These are phyloP conservation scores for Bibio marci DNA, from an alignment of 2,888 invertebrate species.

Conservation along the genomic window DNA sequence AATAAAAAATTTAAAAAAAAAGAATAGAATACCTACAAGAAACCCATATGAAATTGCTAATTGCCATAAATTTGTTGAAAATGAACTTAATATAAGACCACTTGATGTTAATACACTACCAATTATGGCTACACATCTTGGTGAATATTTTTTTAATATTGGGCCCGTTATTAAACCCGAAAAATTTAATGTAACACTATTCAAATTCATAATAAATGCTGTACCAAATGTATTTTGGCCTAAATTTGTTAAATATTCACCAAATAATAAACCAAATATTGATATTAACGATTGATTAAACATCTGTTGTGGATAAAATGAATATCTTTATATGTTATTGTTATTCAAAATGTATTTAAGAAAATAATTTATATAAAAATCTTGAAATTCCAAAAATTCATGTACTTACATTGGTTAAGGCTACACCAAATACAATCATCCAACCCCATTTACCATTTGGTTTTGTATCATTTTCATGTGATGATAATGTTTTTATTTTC, in stretches of 20 bases:
- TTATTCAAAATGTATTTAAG: not conserved
- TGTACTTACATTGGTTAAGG: conserved; percentile 44
- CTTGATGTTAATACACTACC: conserved; percentile 35
- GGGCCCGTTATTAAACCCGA: conserved; percentile 52
- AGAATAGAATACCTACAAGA: conserved; percentile 28
- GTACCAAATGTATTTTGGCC: conserved; percentile 47
- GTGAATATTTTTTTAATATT: conserved; percentile 37
- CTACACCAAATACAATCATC: conserved; percentile 48
- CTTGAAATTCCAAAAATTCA: too few relatives aligned
- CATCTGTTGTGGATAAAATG: conserved; percentile 29
- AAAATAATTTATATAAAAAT: too few relatives aligned
- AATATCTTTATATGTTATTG: not conserved
- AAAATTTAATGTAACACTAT: conserved; percentile 44
- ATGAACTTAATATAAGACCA: conserved; percentile 35
- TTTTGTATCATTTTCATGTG: conserved; percentile 6
- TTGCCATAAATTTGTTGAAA: conserved; percentile 33
- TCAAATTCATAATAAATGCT: conserved; percentile 47
- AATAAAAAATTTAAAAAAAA: not conserved
- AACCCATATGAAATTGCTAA: conserved; percentile 37
- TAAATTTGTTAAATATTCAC: conserved; percentile 42
- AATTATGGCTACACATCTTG: conserved; percentile 34
- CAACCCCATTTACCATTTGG: conserved; percentile 64
- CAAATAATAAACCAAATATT: conserved; percentile 50
- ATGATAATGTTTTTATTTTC: not conserved
- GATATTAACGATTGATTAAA: conserved; percentile 55